Base-by-base conservation (phyloP, 2,888 invertebrate genomes). In the Isoperla grammatica region DNA sequence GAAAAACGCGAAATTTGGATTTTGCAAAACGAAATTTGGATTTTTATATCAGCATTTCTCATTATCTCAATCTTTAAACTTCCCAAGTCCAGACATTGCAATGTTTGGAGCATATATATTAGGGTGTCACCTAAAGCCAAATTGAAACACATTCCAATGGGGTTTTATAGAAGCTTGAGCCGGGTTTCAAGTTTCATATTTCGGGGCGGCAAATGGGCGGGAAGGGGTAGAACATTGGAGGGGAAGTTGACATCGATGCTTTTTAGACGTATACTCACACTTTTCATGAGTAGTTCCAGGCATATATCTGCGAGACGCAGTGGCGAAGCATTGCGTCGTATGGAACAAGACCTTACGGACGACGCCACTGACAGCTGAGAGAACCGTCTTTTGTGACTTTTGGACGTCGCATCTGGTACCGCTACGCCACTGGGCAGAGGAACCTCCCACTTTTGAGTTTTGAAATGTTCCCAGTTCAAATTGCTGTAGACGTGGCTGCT, bases 271-370 rank as follows among this genome's bases (percentile, higher is more conserved):
- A 17, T 23, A 56, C 68, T 75, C 77, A 81, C 84, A 76, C 82
- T 78, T 67, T 75, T 70, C 42, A 81, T 76, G 48, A 83, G 75
- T 58, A 79, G 72, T 68, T 81, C 77, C 69, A 83, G 73, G 69
- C 84, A 82, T 37, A 84, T 67, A 48, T 61, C 61, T 42, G 67
- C 49, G 58, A 69, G 64, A 9, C 55, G 45, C 13, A 19, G 46
- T 11, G 57, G 57, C 4, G 57, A 19, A 1, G 23, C 54, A n/a
- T 23, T 17, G 19, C 54, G 39, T 35, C 49, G 29, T 40, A 35
- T 46, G 29, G 15, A 22, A 49, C 40, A 40, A 23, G 40, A 5
- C 50, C 50, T 42, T 50, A 43, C 35, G 37, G 39, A 49, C 39
- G 46, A 39, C 39, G 59, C 57, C 54, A 37, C 39, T 42, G 46